phyloP scores from a whole-genome alignment of 2,113 vertebrate species.

The Engystomops pustulosus region DNA sequence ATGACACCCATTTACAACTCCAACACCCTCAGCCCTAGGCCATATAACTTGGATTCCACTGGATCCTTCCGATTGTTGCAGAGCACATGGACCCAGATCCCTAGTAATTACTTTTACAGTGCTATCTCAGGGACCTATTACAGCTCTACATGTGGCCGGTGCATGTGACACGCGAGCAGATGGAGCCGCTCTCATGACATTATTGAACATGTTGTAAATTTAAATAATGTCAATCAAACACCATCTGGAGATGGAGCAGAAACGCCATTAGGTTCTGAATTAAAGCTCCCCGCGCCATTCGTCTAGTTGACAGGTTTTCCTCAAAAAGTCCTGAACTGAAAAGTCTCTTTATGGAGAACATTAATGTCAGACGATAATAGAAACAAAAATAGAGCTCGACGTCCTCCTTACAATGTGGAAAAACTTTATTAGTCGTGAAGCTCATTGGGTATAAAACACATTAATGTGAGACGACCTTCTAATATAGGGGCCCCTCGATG shows the following conservation, averaged over 20 bases:
- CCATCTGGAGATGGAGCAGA: slow-evolving; percentile 20
- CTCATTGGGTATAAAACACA: too few relatives aligned
- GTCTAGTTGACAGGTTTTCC: slow-evolving; percentile 21
- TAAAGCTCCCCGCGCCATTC: slow-evolving; percentile 10
- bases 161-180: background rate
- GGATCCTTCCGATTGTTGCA: background rate
- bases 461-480: too few relatives aligned
- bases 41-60: background rate
- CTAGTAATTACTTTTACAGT: background rate
- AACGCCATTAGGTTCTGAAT: slow-evolving; percentile 35
- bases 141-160: background rate
- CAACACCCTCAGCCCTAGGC: background rate
- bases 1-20: background rate
- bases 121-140: slow-evolving; percentile 1
- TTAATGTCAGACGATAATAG: too few relatives aligned
- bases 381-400: too few relatives aligned
- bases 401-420: too few relatives aligned
- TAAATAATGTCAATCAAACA: slow-evolving; percentile 31
- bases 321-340: background rate
- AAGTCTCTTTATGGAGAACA: background rate
- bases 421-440: too few relatives aligned
- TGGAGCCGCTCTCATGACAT: background rate
- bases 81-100: background rate
- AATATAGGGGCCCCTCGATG: too few relatives aligned
- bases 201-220: slow-evolving; percentile 31